These are phyloP conservation scores for Aporophyla lueneburgensis DNA, from an alignment of 2,888 invertebrate genomes.

Conservation along the genomic window DNA sequence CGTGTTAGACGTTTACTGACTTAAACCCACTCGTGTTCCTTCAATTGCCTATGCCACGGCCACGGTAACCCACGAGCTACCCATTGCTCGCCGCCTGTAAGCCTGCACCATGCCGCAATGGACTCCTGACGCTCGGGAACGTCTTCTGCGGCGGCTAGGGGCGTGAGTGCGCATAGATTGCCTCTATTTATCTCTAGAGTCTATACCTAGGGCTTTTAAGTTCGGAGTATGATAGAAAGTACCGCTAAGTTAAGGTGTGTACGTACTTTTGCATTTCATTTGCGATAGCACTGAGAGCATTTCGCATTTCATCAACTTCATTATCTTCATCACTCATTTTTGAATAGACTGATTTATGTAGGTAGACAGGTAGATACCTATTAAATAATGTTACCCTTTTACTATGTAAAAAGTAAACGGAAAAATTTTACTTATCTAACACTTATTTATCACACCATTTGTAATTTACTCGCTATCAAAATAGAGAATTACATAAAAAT, in stretches of 20 bases:
- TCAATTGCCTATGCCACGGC: too few species aligned
- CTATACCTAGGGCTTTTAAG: not conserved
- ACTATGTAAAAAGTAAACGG: not conserved
- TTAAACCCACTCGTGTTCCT: too few species aligned
- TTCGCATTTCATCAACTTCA: constrained; percentile 70
- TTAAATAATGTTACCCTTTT: not conserved
- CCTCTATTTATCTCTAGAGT: too few species aligned
- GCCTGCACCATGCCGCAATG: too few species aligned
- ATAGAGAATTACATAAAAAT: not conserved
- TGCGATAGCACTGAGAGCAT: constrained; percentile 77
- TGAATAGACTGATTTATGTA: not conserved
- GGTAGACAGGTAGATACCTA: not conserved
- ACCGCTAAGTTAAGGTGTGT: not conserved
- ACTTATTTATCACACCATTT: constrained; percentile 10
- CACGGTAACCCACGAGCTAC: too few species aligned
- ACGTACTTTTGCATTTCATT: constrained; percentile 78
- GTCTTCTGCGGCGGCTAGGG: too few species aligned
- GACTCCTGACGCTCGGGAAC: too few species aligned
- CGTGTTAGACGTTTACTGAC: too few species aligned
- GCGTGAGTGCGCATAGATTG: too few species aligned
- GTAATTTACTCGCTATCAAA: constrained; percentile 29
- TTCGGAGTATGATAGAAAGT: not conserved
- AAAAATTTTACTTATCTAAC: not conserved
- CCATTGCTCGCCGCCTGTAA: too few species aligned
- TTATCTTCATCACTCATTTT: constrained; percentile 51